phyloP scores from a whole-genome alignment of 2,888 invertebrate genomes.

The Apamea anceps region DNA sequence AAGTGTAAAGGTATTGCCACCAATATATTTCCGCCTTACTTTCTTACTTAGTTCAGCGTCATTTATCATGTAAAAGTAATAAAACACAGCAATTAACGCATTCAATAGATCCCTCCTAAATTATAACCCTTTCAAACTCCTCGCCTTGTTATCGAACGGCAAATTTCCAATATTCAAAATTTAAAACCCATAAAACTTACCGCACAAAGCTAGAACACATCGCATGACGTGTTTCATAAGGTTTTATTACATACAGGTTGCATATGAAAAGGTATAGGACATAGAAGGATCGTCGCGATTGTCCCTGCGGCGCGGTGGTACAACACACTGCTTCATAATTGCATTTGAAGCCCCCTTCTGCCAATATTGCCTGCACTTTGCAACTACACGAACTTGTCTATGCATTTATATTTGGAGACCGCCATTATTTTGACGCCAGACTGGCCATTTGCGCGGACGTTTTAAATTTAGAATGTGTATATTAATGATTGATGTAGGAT shows the following conservation, averaged over 20 bases:
- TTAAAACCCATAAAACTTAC: slow-evolving; percentile 44
- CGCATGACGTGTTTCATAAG: slow-evolving; percentile 43
- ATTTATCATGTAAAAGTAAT: slow-evolving; percentile 24
- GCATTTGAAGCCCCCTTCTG: slow-evolving; percentile 82
- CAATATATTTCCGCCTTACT: background rate
- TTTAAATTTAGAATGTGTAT: slow-evolving; percentile 42
- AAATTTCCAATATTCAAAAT: slow-evolving; percentile 40
- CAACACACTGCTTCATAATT: slow-evolving; percentile 83
- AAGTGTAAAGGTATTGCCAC: background rate
- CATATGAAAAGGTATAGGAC: slow-evolving; percentile 59
- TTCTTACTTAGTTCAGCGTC: background rate
- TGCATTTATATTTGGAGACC: slow-evolving; percentile 57
- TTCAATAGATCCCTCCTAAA: slow-evolving; percentile 19
- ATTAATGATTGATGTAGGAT: slow-evolving; percentile 8
- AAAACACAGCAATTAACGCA: slow-evolving; percentile 20
- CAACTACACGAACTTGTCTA: slow-evolving; percentile 65
- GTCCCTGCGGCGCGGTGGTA: slow-evolving; percentile 75
- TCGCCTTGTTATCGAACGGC: slow-evolving; percentile 8
- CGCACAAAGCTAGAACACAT: slow-evolving; percentile 28
- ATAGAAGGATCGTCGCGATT: slow-evolving; percentile 66
- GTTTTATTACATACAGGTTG: slow-evolving; percentile 52
- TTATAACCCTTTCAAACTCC: slow-evolving; percentile 17
- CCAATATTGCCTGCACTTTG: slow-evolving; percentile 80
- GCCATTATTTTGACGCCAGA: slow-evolving; percentile 41
- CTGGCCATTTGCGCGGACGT: slow-evolving; percentile 33